Evolutionary conservation across 2,113 vertebrate species (phyloP).

Genomic region (Hemiprocne comata): DNA sequence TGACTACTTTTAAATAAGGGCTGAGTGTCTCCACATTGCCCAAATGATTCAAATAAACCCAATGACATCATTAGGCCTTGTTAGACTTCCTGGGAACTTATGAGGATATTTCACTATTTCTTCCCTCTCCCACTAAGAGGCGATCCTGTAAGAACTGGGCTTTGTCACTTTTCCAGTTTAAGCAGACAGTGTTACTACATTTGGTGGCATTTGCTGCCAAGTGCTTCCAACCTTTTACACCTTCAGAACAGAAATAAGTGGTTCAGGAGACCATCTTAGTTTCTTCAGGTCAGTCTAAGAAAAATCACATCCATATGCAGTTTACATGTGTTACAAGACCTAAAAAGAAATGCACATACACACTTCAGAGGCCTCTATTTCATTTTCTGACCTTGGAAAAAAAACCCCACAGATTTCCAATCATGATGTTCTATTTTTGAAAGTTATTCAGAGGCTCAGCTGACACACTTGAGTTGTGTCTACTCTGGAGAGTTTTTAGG

Average conservation of each 20-base stretch:
- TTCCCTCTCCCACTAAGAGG: not conserved
- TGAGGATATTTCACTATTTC: not conserved
- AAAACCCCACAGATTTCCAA: not conserved
- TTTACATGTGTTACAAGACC: accelerated
- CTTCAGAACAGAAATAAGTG: not conserved
- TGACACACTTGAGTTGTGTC: not conserved
- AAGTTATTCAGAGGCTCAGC: slow-evolving; percentile 37
- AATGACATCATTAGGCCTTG: not conserved
- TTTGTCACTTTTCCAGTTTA: not conserved
- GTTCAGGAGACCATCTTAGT: not conserved
- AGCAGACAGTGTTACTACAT: not conserved
- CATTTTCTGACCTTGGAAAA: not conserved
- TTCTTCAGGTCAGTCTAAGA: not conserved
- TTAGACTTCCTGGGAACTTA: not conserved
- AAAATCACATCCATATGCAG: not conserved
- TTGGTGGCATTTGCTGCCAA: not conserved
- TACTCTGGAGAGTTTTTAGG: not conserved
- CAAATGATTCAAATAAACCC: not conserved
- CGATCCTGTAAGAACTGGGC: not conserved
- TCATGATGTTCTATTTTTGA: not conserved
- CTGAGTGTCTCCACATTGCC: not conserved
- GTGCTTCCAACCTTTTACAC: not conserved
- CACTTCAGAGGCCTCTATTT: not conserved
- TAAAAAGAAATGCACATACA: not conserved
- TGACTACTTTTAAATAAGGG: not conserved